Conservation (phyloP, 2,888 invertebrate species). For the Coecobrya sp. region DNA sequence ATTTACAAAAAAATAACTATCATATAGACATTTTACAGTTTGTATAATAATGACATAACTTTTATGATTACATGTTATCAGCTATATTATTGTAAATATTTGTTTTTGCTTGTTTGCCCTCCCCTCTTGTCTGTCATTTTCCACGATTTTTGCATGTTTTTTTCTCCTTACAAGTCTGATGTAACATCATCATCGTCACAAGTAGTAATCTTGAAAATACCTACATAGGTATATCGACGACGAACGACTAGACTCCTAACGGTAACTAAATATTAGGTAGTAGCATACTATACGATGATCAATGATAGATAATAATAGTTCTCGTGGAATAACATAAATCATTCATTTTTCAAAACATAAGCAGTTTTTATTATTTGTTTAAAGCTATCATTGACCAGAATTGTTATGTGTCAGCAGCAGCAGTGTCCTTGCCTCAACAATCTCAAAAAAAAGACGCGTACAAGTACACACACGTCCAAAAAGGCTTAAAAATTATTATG, state of each 20-base stretch:
- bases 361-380: conserved; percentile 1
- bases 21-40: neutral
- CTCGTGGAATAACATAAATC: conserved; percentile 40
- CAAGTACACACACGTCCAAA: neutral
- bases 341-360: conserved; percentile 18
- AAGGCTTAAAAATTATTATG: neutral
- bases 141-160: neutral
- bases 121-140: conserved; percentile 9
- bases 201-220: conserved; percentile 15
- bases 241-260: neutral
- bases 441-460: neutral
- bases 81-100: conserved; percentile 19
- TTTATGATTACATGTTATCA: conserved; percentile 16
- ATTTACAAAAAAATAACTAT: neutral
- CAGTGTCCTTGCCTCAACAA: neutral
- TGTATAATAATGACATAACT: conserved; percentile 7
- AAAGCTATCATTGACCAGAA: neutral
- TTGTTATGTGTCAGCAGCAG: neutral
- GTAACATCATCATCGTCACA: neutral
- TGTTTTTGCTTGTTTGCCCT: neutral
- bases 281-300: neutral
- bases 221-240: neutral
- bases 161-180: neutral
- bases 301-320: conserved; percentile 30
- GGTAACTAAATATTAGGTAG: conserved; percentile 39